Conservation (phyloP, 2,888 invertebrate genomes). For the Cantharis lateralis region DNA sequence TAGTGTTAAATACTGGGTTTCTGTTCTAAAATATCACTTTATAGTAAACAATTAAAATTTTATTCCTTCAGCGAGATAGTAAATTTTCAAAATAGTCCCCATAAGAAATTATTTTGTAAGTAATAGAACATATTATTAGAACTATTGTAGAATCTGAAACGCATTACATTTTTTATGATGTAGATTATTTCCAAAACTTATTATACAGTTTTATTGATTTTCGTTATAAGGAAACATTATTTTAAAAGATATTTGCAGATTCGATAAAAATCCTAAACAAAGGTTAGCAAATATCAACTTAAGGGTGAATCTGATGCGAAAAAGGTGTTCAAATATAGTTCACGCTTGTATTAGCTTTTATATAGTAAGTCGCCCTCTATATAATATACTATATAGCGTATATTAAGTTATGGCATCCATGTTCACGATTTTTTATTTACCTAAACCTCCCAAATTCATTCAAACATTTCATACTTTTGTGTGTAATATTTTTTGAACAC, state of each 20-base stretch:
- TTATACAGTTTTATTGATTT: neutral
- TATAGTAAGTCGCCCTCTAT: neutral
- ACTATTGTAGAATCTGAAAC: neutral
- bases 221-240: neutral
- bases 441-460: neutral
- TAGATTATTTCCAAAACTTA: neutral
- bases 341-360: neutral
- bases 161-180: neutral
- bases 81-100: too few relatives aligned
- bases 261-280: neutral
- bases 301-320: neutral
- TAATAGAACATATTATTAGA: neutral
- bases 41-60: too few relatives aligned
- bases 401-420: neutral
- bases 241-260: neutral
- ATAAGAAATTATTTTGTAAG: too few relatives aligned
- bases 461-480: neutral
- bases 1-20: too few relatives aligned
- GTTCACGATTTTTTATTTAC: neutral
- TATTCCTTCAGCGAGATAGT: too few relatives aligned
- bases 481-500: neutral
- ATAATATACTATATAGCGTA: too few relatives aligned
- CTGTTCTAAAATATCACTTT: too few relatives aligned
- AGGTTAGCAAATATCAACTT: neutral
- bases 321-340: neutral